Percentiles rank a stretch among this genome's conserved stretches.
These are phyloP conservation scores for Phenacoccus solenopsis DNA, from an alignment of 1,140 invertebrate species.

Conservation along the genomic window DNA sequence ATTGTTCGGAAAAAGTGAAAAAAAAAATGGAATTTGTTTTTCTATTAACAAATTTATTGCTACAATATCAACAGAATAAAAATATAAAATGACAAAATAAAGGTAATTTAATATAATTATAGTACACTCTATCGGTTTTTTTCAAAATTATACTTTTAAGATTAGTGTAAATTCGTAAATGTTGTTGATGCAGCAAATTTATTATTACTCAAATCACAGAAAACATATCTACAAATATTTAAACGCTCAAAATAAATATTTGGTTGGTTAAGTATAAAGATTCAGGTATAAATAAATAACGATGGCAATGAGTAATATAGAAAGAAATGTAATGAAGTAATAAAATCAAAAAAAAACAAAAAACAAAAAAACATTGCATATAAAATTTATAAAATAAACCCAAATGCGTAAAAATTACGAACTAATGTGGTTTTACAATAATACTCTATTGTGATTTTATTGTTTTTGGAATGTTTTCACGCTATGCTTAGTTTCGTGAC, in stretches of 20 bases:
- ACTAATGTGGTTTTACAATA: background rate
- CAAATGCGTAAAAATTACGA: background rate
- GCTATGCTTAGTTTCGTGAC: constrained; percentile 42
- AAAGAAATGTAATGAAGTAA: background rate
- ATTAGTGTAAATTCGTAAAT: background rate
- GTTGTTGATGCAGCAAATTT: background rate
- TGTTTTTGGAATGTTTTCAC: background rate
- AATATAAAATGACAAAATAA: background rate
- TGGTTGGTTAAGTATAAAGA: too few relatives aligned
- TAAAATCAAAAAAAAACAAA: background rate
- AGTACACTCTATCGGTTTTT: too few relatives aligned
- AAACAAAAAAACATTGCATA: background rate
- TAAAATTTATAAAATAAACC: background rate
- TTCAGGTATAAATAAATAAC: background rate
- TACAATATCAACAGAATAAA: background rate
- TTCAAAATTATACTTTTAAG: too few relatives aligned
- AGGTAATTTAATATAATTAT: background rate
- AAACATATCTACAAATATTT: too few relatives aligned
- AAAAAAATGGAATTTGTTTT: too few relatives aligned
- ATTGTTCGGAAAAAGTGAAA: too few relatives aligned
- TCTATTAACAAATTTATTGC: background rate
- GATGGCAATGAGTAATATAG: background rate
- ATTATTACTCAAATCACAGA: background rate
- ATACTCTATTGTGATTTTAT: background rate
- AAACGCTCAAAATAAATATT: too few relatives aligned